A percentile compares a stretch with the other conserved stretches of the same genome.
Evolutionary conservation across 2,113 vertebrate species (phyloP).

Genomic region (Atrichornis clamosus): DNA sequence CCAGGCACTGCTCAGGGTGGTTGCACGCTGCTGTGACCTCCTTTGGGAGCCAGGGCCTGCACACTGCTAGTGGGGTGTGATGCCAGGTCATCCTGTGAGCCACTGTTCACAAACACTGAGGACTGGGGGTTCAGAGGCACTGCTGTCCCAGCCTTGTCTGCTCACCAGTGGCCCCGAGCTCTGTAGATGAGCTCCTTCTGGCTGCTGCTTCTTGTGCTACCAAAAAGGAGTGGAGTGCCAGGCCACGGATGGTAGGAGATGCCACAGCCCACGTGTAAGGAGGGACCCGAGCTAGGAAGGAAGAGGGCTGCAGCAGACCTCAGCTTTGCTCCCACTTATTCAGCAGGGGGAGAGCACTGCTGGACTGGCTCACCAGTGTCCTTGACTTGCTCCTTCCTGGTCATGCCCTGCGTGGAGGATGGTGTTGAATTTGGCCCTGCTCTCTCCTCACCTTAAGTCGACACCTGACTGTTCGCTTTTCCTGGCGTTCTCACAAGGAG

Average conservation of each 20-base stretch:
- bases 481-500: background rate
- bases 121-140: background rate
- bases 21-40: background rate
- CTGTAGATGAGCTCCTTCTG: background rate
- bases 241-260: accelerated
- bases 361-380: background rate
- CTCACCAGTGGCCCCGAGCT: background rate
- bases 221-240: background rate
- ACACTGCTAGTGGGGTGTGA: accelerated
- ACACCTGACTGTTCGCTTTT: background rate
- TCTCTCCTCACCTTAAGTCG: accelerated
- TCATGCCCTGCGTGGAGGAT: accelerated
- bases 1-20: background rate
- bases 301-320: background rate
- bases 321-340: background rate
- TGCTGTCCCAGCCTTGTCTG: background rate
- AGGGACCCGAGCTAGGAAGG: background rate
- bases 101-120: background rate
- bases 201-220: background rate
- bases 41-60: background rate
- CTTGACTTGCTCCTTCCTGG: background rate
- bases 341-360: background rate
- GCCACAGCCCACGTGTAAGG: accelerated
- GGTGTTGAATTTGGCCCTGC: background rate
- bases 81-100: background rate